Base-by-base conservation (phyloP, 1,140 invertebrate genomes). In the Cydia amplana region DNA sequence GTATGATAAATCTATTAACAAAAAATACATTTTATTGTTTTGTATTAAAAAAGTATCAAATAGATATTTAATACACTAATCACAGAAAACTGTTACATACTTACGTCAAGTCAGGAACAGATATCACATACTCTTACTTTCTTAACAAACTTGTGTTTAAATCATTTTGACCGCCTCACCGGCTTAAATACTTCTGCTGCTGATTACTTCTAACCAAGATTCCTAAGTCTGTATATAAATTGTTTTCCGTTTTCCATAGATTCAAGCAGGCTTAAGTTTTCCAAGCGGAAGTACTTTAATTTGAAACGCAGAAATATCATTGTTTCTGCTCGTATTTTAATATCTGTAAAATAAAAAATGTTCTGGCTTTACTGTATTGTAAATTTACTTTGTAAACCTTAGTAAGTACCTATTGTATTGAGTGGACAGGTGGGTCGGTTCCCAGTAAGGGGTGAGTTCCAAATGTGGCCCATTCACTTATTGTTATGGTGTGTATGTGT, bases 271-370 rank as follows among this genome's bases (percentile, higher is more conserved):
- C 55, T 60, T 60, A 23, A 10, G 0, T 60, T 60, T 23, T 23
- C n/a, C 55, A n/a, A 60, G 55, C 55, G 20, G 55, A 60, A 60
- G 51, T 16, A 60, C 20, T 60, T 60, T 60, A 60, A 60, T 23
- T 10, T 23, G 55, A 60, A 60, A 60, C 20, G 55, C 9, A 60
- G 55, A 7, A 46, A 46, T 46, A 60, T 60, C 20, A 60, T 60
- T 60, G 20, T 60, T 23, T 4, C 55, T 23, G 55, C 9, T 23
- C 16, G 55, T 60, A 60, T 23, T 23, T 23, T 60, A 60, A 23
- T 23, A 60, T 23, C 20, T 6, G 55, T 23, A 23, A 7, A 60
- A 23, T 60, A 23, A 7, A 60, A 51, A 60, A 23, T 23, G 55
- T 23, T 2, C 9, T 6, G 23, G 55, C 51, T 60, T 60, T 9